phyloP scores from a whole-genome alignment of 2,888 invertebrate species.

The Melanostoma scalare region DNA sequence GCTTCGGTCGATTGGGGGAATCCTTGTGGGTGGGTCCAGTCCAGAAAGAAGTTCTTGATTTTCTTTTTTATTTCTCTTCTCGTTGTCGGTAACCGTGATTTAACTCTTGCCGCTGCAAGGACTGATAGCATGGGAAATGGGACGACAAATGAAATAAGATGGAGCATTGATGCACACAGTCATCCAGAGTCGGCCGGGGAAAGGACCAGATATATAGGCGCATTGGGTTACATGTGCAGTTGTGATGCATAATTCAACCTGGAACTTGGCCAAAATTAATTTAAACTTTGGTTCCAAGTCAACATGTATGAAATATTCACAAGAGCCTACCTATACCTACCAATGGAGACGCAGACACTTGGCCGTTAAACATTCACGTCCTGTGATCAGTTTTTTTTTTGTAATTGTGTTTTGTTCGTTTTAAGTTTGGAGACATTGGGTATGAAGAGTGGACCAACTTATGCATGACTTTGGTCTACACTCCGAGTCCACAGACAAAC shows the following conservation, averaged over 20 bases:
- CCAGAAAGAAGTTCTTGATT: constrained; percentile 8
- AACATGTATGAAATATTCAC: constrained; percentile 72
- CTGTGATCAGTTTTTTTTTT: constrained; percentile 43
- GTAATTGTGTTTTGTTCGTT: constrained; percentile 2
- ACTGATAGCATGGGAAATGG: constrained; percentile 15
- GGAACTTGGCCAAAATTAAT: constrained; percentile 75
- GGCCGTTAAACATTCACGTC: constrained; percentile 40
- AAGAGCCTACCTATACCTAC: constrained; percentile 18
- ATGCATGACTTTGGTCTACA: constrained; percentile 21
- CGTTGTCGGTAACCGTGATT: constrained; percentile 50
- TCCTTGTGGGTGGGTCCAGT: constrained; percentile 16
- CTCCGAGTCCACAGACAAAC: not conserved
- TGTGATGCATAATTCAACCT: constrained; percentile 74
- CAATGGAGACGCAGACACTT: constrained; percentile 29
- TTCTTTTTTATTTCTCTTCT: constrained; percentile 1
- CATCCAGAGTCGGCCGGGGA: not conserved
- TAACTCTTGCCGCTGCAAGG: constrained; percentile 56
- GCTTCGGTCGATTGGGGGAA: constrained; percentile 21
- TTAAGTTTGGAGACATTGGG: constrained; percentile 13
- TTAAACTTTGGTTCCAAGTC: constrained; percentile 75
- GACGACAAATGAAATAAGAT: constrained; percentile 59
- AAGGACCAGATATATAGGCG: constrained; percentile 11
- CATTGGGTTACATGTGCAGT: constrained; percentile 59
- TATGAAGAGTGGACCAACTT: constrained; percentile 18
- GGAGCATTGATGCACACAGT: constrained; percentile 44